Conservation (phyloP, 2,888 invertebrate genomes). For the Hylaea fasciaria region DNA sequence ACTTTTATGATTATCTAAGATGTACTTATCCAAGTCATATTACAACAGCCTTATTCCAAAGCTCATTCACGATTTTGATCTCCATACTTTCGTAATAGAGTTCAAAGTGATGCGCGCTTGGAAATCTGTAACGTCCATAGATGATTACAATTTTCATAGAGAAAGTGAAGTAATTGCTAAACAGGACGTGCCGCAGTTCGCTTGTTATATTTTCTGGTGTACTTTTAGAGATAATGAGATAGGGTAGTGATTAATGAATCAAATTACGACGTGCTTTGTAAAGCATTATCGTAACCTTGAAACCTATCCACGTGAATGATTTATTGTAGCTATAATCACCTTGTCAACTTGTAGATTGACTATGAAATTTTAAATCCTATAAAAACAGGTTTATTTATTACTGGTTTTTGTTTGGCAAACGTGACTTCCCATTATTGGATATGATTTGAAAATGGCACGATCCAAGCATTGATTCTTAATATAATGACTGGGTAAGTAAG, state of each 20-base stretch:
- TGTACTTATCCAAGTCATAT: conserved; percentile 6
- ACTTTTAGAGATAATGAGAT: neutral
- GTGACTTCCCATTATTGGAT: neutral
- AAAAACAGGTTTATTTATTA: neutral
- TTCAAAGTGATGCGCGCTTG: neutral
- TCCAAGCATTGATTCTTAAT: no score
- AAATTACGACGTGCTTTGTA: neutral
- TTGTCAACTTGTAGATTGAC: conserved; percentile 1
- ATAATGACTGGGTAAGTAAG: no score
- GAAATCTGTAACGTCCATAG: neutral
- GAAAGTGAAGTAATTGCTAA: conserved; percentile 33
- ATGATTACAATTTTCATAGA: conserved; percentile 14
- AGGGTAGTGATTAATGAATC: neutral
- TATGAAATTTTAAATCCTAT: neutral
- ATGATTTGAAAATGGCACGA: neutral
- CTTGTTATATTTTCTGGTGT: neutral
- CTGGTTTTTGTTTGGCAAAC: no score
- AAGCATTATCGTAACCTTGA: neutral
- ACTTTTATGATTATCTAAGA: conserved; percentile 38
- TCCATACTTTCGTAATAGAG: neutral
- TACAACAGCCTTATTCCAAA: no score
- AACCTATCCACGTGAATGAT: conserved; percentile 9
- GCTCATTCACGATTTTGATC: neutral
- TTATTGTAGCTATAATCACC: neutral
- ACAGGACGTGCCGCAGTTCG: conserved; percentile 14